A percentile compares a stretch with the other conserved stretches of the same genome.
Conservation (phyloP, 2,797 vertebrate species). For the Scolopax bukidnonensis region DNA sequence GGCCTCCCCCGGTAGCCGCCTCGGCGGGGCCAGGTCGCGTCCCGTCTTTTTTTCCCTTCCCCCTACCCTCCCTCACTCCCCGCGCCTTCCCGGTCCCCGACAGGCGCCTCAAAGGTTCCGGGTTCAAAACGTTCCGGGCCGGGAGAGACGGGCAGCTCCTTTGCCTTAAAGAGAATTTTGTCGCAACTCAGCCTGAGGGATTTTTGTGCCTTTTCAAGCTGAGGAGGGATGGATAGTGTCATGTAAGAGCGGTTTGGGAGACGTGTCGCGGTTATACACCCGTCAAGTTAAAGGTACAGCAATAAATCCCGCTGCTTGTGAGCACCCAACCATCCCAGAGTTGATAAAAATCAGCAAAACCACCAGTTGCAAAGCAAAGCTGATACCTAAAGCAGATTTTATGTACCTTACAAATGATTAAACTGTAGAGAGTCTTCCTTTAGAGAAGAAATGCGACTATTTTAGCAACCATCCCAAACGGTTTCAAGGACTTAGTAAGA, state of each 20-base stretch:
- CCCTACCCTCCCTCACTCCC: background rate
- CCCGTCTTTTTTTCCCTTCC: background rate
- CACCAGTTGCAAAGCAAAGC: background rate
- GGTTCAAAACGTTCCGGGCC: background rate
- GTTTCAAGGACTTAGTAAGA: too few species aligned
- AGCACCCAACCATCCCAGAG: background rate
- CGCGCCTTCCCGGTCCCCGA: too few species aligned
- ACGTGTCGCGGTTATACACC: too few species aligned
- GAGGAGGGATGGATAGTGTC: fast-evolving
- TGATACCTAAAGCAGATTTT: too few species aligned
- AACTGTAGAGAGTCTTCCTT: too few species aligned
- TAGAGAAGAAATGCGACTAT: too few species aligned
- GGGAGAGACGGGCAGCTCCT: background rate
- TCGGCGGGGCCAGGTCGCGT: background rate
- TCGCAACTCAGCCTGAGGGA: fast-evolving
- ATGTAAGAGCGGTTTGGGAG: too few species aligned
- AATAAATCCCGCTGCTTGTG: background rate
- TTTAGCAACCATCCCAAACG: too few species aligned
- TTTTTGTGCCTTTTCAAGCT: fast-evolving
- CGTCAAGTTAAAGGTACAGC: fast-evolving
- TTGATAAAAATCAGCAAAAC: background rate
- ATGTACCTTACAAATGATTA: too few species aligned
- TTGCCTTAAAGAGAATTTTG: fast-evolving
- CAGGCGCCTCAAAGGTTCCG: background rate
- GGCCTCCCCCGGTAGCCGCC: background rate